Evolutionary conservation across 2,113 vertebrate species (phyloP), one percentile per base, ranked within the genome.

Genomic region (Varanus komodoensis): DNA sequence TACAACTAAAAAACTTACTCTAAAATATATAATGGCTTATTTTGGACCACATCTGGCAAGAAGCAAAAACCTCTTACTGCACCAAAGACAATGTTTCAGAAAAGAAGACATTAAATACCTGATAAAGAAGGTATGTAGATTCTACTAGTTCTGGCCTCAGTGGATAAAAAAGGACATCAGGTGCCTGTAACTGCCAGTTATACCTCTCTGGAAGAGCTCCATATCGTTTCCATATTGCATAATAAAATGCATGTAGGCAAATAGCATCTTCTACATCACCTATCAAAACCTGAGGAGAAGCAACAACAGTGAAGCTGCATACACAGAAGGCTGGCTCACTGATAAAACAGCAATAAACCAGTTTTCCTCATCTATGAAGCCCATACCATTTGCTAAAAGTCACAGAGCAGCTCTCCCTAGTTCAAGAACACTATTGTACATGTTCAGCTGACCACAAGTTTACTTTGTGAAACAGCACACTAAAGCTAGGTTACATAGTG

Each of bases 221-320:
- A 0, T 98, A 99, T 19, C 99, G 98, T 84, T 99, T 99, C 99
- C 99, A 99, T 71, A 99, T 99, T 95, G 99, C 99, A 34, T 99
- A 99, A 96, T 99, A 99, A 95, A 99, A 99, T 91, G 99, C 99
- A 50, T 99, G 99, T 21, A 99, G 98, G 95, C 99, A 99, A 96
- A 99, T 99, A 50, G 99, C 99, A 71, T 99, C 98, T 94, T 99
- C 99, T 89, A 99, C 97, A 84, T 99, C 99, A 34, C 99, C 99
- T 92, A 97, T 99, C 95, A 99, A 95, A 86, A 99, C 99, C 99
- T 99, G 67, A 8, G 89, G 25, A 68, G 32, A 50, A 84, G 67
- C 9, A 86, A 74, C 29, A 91, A 82, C 77, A 57, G 7, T 0
- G 29, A 82, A 90, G 7, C n/a, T 0, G 0, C 21, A 73, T 23